A percentile compares a stretch with the other conserved stretches of the same genome.
These are phyloP conservation scores for Cottoperca gobio DNA, from an alignment of 2,797 vertebrate genomes.

Conservation along the genomic window DNA sequence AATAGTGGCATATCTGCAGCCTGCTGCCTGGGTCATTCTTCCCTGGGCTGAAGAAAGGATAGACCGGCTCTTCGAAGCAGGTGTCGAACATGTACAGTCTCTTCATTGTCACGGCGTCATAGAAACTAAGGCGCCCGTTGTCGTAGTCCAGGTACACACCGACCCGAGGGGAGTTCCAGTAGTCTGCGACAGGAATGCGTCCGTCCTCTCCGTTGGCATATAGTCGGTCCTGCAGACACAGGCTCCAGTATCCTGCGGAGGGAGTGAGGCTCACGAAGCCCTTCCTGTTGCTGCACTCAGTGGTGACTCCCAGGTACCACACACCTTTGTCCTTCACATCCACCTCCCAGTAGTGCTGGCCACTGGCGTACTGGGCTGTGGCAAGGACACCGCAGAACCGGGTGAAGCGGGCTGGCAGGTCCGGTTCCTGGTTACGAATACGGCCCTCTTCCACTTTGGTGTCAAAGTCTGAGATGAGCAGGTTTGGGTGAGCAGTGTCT, in stretches of 20 bases:
- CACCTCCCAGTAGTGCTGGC: constrained; percentile 89
- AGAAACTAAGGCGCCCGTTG: constrained; percentile 84
- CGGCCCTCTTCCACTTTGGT: constrained; percentile 86
- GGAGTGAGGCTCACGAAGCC: constrained; percentile 86
- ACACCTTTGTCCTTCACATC: constrained; percentile 87
- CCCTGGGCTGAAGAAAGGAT: constrained; percentile 87
- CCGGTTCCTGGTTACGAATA: constrained; percentile 80
- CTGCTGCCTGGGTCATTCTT: constrained; percentile 86
- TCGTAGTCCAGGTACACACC: constrained; percentile 88
- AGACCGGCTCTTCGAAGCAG: constrained; percentile 84
- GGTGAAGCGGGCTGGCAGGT: constrained; percentile 82
- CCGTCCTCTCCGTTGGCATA: constrained; percentile 87
- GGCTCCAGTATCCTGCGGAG: constrained; percentile 86
- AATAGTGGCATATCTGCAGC: constrained; percentile 87
- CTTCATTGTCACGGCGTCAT: constrained; percentile 87
- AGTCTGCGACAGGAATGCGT: constrained; percentile 84
- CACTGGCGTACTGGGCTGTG: constrained; percentile 83
- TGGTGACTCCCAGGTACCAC: constrained; percentile 88
- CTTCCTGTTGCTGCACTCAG: constrained; percentile 86
- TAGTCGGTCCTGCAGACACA: constrained; percentile 86
- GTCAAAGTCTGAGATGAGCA: constrained; percentile 85
- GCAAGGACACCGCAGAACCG: constrained; percentile 86
- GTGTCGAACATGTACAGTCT: constrained; percentile 85
- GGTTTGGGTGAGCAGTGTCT: constrained; percentile 84
- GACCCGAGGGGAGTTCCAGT: constrained; percentile 87